Conservation (phyloP, 1,140 invertebrate species). For the Holcopasites calliopsidis region DNA sequence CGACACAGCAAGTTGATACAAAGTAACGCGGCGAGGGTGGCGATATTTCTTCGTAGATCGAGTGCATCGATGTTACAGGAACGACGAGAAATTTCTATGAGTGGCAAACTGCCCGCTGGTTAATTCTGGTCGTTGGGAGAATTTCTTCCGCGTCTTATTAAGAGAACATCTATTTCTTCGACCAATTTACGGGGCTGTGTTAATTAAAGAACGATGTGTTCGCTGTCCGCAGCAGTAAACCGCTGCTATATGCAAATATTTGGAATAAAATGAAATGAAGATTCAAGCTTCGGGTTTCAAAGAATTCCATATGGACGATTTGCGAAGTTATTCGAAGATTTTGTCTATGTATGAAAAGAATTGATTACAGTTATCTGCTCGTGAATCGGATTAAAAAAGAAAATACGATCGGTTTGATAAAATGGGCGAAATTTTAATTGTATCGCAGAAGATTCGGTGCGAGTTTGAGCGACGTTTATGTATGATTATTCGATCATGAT, state of each 20-base stretch:
- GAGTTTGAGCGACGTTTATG: neutral
- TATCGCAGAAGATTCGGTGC: neutral
- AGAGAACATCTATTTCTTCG: constrained; percentile 27
- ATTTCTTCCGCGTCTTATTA: constrained; percentile 31
- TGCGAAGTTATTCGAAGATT: too few relatives aligned
- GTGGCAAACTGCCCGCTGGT: constrained; percentile 29
- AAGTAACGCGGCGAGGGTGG: neutral
- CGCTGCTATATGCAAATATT: too few relatives aligned
- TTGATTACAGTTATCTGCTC: too few relatives aligned
- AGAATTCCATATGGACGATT: too few relatives aligned
- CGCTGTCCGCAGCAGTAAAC: neutral
- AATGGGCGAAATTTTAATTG: too few relatives aligned
- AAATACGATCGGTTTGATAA: too few relatives aligned
- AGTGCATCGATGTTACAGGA: constrained; percentile 24
- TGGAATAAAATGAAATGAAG: too few relatives aligned
- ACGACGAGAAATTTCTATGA: constrained; percentile 21
- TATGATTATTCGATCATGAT: neutral
- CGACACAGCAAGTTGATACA: neutral
- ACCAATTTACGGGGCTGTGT: constrained; percentile 4
- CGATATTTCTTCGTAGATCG: constrained; percentile 5
- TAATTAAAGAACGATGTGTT: constrained; percentile 9
- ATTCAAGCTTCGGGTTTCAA: too few relatives aligned
- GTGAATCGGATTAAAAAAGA: too few relatives aligned
- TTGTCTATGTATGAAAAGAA: neutral
- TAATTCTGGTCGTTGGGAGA: constrained; percentile 26